These are phyloP conservation scores for Elgaria multicarinata DNA, from an alignment of 2,113 vertebrate genomes.

Conservation along the genomic window DNA sequence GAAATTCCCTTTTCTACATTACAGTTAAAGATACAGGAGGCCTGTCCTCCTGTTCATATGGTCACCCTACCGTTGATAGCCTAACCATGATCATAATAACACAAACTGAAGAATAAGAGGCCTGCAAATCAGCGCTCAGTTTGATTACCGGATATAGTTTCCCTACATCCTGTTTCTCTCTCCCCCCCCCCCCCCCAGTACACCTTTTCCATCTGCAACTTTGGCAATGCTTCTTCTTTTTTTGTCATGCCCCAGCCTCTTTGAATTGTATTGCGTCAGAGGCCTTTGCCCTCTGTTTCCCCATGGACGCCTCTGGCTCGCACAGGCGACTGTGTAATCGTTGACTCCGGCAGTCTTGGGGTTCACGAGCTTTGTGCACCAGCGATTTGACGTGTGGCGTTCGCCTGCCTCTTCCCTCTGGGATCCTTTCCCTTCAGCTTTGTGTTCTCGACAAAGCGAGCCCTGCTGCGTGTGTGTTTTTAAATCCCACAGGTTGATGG, in stretches of 20 bases:
- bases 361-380: neutral
- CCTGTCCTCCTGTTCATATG: too few relatives aligned
- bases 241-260: neutral
- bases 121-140: neutral
- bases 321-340: too few relatives aligned
- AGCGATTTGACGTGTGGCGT: neutral
- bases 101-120: neutral
- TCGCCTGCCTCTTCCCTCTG: neutral
- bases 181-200: too few relatives aligned
- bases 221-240: neutral
- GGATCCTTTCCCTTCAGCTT: neutral
- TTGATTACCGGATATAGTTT: neutral
- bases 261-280: neutral
- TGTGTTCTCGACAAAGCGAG: neutral
- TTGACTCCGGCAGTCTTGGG: neutral
- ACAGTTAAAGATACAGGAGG: too few relatives aligned
- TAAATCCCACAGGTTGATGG: too few relatives aligned
- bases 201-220: neutral
- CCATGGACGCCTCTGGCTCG: neutral
- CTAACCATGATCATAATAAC: too few relatives aligned
- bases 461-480: too few relatives aligned
- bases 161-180: neutral
- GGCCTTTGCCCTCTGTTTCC: too few relatives aligned
- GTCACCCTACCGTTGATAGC: too few relatives aligned
- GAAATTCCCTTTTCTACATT: too few relatives aligned